A percentile compares a stretch with the other conserved stretches of the same genome.
Conservation (phyloP, 1,140 invertebrate species). For the Hyles euphorbiae region DNA sequence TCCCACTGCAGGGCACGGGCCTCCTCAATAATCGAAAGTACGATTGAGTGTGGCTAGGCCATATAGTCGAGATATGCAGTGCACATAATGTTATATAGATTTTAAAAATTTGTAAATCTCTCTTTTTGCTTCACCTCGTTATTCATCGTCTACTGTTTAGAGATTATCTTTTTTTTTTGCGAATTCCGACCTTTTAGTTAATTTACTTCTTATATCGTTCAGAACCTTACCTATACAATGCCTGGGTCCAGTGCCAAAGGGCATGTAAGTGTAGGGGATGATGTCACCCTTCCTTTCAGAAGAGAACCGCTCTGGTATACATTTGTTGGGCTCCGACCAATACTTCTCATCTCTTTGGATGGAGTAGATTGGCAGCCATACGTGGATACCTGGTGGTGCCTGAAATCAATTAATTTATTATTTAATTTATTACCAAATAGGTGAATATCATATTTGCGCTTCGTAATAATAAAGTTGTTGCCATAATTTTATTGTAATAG, state of each 20-base stretch:
- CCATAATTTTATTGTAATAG: too few species aligned
- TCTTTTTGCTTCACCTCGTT: too few species aligned
- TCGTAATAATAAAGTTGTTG: too few species aligned
- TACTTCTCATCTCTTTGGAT: conserved; percentile 63
- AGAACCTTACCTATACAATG: conserved; percentile 65
- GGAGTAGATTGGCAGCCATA: conserved; percentile 58
- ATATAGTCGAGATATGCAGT: too few species aligned
- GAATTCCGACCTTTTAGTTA: not conserved
- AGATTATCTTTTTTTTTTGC: not conserved
- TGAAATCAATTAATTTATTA: conserved; percentile 3
- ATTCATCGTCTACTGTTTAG: too few species aligned
- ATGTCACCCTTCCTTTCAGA: conserved; percentile 40
- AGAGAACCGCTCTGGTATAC: conserved; percentile 62
- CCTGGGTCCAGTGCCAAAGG: conserved; percentile 74
- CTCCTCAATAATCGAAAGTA: too few species aligned
- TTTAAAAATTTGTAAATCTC: too few species aligned
- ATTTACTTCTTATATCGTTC: not conserved
- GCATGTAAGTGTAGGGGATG: conserved; percentile 60
- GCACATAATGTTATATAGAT: too few species aligned
- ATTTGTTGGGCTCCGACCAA: conserved; percentile 56
- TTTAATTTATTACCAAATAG: too few species aligned
- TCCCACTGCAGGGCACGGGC: too few species aligned
- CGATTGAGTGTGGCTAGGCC: too few species aligned
- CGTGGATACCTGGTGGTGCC: conserved; percentile 35
- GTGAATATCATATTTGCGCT: too few species aligned